Evolutionary conservation across 2,113 vertebrate genomes (phyloP).

Genomic region (Percopsis transmontana): DNA sequence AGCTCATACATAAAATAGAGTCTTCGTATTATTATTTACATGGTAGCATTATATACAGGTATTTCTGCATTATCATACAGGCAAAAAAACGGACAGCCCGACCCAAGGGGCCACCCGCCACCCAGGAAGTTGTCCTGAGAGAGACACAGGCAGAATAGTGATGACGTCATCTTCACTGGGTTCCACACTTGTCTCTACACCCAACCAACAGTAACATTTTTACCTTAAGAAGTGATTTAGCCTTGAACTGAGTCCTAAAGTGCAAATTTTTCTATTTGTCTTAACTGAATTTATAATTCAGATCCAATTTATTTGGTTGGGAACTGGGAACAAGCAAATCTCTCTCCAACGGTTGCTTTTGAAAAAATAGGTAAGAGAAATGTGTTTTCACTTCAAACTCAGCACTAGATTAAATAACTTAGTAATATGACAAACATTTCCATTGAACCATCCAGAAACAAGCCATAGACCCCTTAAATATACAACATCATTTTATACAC

Average conservation of each 20-base stretch:
- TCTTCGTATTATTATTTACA: slow-evolving; percentile 80
- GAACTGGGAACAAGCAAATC: too few species aligned
- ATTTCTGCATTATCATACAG: slow-evolving; percentile 42
- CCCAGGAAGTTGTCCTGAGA: slow-evolving; percentile 71
- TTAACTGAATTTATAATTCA: too few species aligned
- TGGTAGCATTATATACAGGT: slow-evolving; percentile 54
- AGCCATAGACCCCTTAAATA: neutral
- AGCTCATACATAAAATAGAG: slow-evolving; percentile 80
- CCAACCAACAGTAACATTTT: slow-evolving; percentile 1
- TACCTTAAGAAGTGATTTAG: neutral
- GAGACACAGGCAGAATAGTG: slow-evolving; percentile 51
- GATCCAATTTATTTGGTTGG: too few species aligned
- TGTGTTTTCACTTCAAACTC: too few species aligned
- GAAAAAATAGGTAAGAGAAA: too few species aligned
- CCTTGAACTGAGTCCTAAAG: neutral
- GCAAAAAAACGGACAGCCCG: slow-evolving; percentile 42
- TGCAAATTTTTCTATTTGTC: too few species aligned
- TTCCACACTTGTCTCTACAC: slow-evolving; percentile 18
- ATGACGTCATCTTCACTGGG: slow-evolving; percentile 53
- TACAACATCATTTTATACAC: neutral
- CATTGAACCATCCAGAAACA: slow-evolving; percentile 31
- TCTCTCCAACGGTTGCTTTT: too few species aligned
- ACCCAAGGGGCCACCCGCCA: slow-evolving; percentile 47
- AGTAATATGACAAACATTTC: neutral
- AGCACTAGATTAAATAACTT: slow-evolving; percentile 2